Conservation (phyloP, 2,888 invertebrate species). For the Bruchidius siliquastri region DNA sequence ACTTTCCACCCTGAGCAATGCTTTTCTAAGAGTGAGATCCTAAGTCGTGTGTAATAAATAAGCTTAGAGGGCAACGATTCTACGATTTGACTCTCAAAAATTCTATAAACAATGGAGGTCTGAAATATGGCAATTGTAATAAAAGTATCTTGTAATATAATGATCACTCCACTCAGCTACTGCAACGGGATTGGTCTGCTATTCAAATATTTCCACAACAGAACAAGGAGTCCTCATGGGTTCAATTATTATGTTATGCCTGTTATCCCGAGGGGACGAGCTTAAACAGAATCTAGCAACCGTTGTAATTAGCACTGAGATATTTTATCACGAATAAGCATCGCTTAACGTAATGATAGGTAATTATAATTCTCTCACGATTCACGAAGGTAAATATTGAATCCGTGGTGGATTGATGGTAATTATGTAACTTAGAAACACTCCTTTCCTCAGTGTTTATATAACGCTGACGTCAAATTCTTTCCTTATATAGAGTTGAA, state of each 20-base stretch:
- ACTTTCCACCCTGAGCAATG: too few relatives aligned
- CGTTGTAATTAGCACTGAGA: neutral
- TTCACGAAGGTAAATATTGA: neutral
- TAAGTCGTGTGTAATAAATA: too few relatives aligned
- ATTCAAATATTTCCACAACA: neutral
- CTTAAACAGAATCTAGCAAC: neutral
- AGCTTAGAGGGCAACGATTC: too few relatives aligned
- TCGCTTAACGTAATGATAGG: neutral
- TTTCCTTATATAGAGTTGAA: neutral
- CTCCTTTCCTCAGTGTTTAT: neutral
- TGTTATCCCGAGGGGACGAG: neutral
- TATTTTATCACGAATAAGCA: neutral
- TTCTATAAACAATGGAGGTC: too few relatives aligned
- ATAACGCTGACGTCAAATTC: neutral
- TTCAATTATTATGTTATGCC: neutral
- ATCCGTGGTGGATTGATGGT: neutral
- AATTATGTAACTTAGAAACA: neutral
- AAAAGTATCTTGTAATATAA: too few relatives aligned
- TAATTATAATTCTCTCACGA: neutral
- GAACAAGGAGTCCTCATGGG: neutral
- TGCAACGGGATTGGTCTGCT: neutral
- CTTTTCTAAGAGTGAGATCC: too few relatives aligned
- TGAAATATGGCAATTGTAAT: too few relatives aligned
- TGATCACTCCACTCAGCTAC: neutral
- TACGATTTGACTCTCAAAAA: too few relatives aligned